Conservation (phyloP, 2,113 vertebrate genomes). For the Megaceryle torquata region DNA sequence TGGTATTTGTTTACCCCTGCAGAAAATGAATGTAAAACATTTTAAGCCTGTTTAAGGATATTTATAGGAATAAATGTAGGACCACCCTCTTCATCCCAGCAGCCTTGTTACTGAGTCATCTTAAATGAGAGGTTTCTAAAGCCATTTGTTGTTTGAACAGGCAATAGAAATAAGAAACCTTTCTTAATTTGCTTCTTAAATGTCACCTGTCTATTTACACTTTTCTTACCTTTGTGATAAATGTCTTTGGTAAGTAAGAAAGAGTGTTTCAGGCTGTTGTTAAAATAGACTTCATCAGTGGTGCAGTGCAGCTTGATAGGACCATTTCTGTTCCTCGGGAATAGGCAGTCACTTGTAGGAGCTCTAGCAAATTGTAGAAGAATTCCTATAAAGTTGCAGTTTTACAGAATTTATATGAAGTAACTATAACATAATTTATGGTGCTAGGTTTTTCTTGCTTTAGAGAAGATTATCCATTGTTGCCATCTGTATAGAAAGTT, state of each 20-base stretch:
- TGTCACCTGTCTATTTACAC: background rate
- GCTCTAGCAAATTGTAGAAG: background rate
- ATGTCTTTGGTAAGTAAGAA: background rate
- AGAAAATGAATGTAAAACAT: background rate
- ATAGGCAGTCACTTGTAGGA: background rate
- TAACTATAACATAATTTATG: background rate
- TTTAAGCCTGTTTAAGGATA: background rate
- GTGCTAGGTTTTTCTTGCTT: background rate
- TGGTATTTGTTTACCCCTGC: background rate
- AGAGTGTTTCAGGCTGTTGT: background rate
- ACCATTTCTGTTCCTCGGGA: background rate
- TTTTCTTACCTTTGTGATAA: background rate
- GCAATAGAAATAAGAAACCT: background rate
- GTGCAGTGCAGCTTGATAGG: background rate
- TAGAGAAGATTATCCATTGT: background rate
- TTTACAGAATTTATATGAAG: background rate
- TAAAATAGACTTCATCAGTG: background rate
- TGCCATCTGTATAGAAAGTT: background rate
- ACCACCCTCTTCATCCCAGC: background rate
- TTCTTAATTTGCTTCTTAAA: background rate
- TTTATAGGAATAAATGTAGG: background rate
- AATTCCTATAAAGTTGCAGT: background rate
- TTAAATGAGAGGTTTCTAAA: background rate
- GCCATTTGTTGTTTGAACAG: background rate
- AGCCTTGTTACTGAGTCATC: background rate